Evolutionary conservation across 2,797 vertebrate genomes (phyloP), one percentile per base, ranked within the genome.

Genomic region (Alectoris magna): DNA sequence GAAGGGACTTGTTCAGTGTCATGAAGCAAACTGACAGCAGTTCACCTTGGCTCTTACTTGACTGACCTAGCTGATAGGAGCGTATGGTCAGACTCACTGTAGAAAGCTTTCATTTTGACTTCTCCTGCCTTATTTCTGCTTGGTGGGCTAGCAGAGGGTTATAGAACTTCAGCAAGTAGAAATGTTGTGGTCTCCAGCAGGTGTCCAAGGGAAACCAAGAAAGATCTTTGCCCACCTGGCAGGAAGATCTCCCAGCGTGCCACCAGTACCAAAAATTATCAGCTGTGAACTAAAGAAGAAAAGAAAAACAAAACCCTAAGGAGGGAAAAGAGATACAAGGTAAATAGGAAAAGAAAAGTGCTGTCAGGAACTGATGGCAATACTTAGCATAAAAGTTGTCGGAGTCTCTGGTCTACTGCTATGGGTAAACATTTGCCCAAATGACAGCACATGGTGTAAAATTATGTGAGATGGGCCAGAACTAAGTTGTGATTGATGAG

Each of bases 401-500:
- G 68, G 62, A 90, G 68, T 62, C 53, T 73, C 85, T 94, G 92
- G 46, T 90, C 83, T 77, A 62, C 38, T 71, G 83, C 77, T 79
- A 12, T 1, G 29, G 80, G 82, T 84, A 95, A 94, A 94, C 91
- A 89, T 79, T 85, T 83, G 64, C 84, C 91, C 21, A 14, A 93
- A 70, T 67, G 87, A 96, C 89, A 94, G 88, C 59, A 84, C 89
- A 82, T 0, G 5, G 66, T 58, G 27, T 56, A 91, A 86, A 69
- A 88, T 80, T 62, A 68, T 67, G 83, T 90, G 95, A 92, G 89
- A 92, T 87, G 92, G 85, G 74, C 83, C 92, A 95, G 87, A 95
- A 90, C 87, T 91, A 79, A 89, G 69, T 27, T 62, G 16, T 90
- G 95, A 94, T 90, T 96, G 94, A 93, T 94, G 93, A 94, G 66